Conservation (phyloP, 2,888 invertebrate genomes). For the Folsomia manolachei region DNA sequence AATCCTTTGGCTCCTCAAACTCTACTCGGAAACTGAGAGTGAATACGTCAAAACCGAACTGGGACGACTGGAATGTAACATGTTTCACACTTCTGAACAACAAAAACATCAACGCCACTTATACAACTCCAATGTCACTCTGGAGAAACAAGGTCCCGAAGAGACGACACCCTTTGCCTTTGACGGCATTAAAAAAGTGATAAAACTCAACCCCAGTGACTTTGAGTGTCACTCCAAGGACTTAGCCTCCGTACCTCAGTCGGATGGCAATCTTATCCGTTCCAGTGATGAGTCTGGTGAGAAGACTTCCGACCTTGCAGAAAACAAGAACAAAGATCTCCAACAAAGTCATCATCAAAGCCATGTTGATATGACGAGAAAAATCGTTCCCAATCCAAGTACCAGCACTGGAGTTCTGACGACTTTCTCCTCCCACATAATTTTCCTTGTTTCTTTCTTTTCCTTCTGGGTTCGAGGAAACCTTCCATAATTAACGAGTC, state of each 20-base stretch:
- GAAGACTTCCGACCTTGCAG: slow-evolving; percentile 3
- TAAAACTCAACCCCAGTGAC: slow-evolving; percentile 36
- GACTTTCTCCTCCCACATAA: too few relatives aligned
- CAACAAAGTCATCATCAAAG: slow-evolving; percentile 25
- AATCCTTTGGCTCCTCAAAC: slow-evolving; percentile 72
- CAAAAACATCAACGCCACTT: slow-evolving; percentile 7
- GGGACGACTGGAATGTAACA: slow-evolving; percentile 32
- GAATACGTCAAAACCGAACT: slow-evolving; percentile 34
- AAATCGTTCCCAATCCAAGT: too few relatives aligned
- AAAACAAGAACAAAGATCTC: slow-evolving; percentile 11
- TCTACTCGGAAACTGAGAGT: slow-evolving; percentile 67
- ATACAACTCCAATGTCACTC: slow-evolving; percentile 27
- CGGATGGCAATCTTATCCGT: neutral
- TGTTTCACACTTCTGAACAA: slow-evolving; percentile 20
- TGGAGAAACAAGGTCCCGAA: slow-evolving; percentile 34
- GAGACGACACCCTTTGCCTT: slow-evolving; percentile 40
- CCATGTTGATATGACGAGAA: neutral
- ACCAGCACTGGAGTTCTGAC: too few relatives aligned
- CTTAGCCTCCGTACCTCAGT: neutral
- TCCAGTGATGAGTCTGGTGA: slow-evolving; percentile 10
- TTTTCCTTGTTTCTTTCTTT: too few relatives aligned
- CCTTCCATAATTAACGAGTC: too few relatives aligned
- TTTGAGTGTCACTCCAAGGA: slow-evolving; percentile 36
- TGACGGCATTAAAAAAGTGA: slow-evolving; percentile 33
- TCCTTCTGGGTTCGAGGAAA: too few relatives aligned